A percentile compares a stretch with the other conserved stretches of the same genome.
Conservation (phyloP, 2,797 vertebrate genomes). For the Acipenser ruthenus region DNA sequence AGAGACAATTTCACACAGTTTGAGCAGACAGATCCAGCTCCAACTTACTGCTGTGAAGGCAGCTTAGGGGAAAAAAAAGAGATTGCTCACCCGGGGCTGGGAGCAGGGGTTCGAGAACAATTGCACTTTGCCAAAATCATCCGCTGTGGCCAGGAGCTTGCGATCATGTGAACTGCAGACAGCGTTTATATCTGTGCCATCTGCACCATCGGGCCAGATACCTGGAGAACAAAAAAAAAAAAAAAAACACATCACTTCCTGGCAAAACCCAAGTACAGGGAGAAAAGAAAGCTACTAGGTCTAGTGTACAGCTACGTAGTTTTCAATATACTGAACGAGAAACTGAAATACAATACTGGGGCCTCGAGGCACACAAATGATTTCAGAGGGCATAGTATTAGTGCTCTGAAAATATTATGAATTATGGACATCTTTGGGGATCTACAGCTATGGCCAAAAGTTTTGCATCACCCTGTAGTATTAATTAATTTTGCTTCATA, state of each 20-base stretch:
- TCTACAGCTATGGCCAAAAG: too few relatives aligned
- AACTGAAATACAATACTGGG: background rate
- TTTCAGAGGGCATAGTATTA: too few relatives aligned
- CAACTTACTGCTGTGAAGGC: background rate
- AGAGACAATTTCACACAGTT: background rate
- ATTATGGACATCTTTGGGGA: too few relatives aligned
- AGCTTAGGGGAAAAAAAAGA: background rate
- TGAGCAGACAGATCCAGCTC: background rate
- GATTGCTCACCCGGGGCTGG: conserved; percentile 71
- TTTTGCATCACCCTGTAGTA: too few relatives aligned
- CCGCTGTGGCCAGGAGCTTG: conserved; percentile 72
- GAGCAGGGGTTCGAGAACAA: conserved; percentile 77
- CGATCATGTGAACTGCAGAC: conserved; percentile 70
- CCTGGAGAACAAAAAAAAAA: conserved; percentile 32
- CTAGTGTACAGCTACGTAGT: background rate
- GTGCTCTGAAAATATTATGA: too few relatives aligned
- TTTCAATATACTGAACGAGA: background rate
- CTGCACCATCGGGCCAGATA: conserved; percentile 74
- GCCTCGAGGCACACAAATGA: too few relatives aligned
- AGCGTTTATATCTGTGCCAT: conserved; percentile 86
- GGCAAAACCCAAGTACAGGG: background rate
- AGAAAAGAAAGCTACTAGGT: background rate
- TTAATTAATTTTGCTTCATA: too few relatives aligned
- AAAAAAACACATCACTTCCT: background rate
- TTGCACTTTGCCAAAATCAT: conserved; percentile 89